Conservation (phyloP, 2,113 vertebrate species). For the Marcusenius ussheri region DNA sequence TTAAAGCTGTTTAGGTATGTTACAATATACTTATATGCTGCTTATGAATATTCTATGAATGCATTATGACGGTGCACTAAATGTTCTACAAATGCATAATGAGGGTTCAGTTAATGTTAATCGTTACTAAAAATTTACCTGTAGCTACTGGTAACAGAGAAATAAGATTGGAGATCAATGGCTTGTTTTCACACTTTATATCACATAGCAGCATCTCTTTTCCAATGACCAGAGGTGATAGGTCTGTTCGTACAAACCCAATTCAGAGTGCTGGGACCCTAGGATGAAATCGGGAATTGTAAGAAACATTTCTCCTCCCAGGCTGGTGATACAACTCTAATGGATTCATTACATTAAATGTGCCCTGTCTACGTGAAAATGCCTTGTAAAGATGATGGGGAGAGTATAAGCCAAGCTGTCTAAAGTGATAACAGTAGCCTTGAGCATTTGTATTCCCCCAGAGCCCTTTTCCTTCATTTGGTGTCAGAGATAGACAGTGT, state of each 20-base stretch:
- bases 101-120: background rate
- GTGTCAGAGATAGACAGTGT: constrained; percentile 36
- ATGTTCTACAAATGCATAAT: background rate
- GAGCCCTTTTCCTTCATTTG: constrained; percentile 45
- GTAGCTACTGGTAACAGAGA: constrained; percentile 4
- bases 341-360: background rate
- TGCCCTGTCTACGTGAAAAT: background rate
- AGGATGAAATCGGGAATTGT: background rate
- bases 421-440: constrained; percentile 22
- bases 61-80: background rate
- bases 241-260: background rate
- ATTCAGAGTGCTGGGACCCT: background rate
- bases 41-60: background rate
- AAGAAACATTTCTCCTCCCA: background rate
- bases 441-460: constrained; percentile 40
- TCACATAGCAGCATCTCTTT: background rate
- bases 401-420: constrained; percentile 5
- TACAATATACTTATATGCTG: background rate
- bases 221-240: background rate
- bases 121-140: constrained; percentile 34
- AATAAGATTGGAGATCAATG: background rate
- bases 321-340: background rate
- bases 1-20: background rate
- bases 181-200: background rate
- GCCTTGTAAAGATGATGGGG: background rate